phyloP scores from a whole-genome alignment of 2,888 invertebrate species.

The Meiosimyza platycephala region DNA sequence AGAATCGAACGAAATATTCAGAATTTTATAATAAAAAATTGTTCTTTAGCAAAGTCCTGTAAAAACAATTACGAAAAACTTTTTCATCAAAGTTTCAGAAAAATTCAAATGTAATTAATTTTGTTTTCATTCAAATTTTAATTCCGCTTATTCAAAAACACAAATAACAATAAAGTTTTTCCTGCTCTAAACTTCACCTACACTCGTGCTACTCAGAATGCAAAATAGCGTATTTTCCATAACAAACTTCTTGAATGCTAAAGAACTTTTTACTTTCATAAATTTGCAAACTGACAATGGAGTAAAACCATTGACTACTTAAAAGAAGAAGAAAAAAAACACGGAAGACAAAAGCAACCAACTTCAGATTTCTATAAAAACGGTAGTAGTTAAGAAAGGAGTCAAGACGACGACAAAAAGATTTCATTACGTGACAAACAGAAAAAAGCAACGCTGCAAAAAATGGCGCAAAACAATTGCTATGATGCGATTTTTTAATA shows the following conservation, averaged over 20 bases:
- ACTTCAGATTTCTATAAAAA: too few species aligned
- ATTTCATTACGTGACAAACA: constrained; percentile 60
- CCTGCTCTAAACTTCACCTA: not conserved
- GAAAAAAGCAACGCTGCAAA: constrained; percentile 29
- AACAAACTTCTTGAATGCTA: too few species aligned
- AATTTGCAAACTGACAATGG: constrained; percentile 50
- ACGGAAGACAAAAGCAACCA: constrained; percentile 17
- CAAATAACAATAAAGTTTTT: not conserved
- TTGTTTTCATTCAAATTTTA: too few species aligned
- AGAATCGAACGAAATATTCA: too few species aligned
- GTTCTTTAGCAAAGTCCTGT: too few species aligned
- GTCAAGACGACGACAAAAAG: constrained; percentile 59
- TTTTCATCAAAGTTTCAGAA: too few species aligned
- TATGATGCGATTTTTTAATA: constrained; percentile 34
- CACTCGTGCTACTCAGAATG: not conserved
- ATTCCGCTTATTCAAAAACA: not conserved
- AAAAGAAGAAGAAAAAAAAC: not conserved
- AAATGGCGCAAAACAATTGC: constrained; percentile 44
- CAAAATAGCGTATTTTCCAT: not conserved
- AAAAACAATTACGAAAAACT: too few species aligned
- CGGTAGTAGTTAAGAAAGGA: not conserved
- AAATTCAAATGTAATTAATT: too few species aligned
- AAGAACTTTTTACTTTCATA: constrained; percentile 33
- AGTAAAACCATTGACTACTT: not conserved
- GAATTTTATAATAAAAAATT: too few species aligned